Percentiles rank a stretch among this genome's conserved stretches.
Evolutionary conservation across 2,113 vertebrate genomes (phyloP).

Genomic region (Oncorhynchus nerka): DNA sequence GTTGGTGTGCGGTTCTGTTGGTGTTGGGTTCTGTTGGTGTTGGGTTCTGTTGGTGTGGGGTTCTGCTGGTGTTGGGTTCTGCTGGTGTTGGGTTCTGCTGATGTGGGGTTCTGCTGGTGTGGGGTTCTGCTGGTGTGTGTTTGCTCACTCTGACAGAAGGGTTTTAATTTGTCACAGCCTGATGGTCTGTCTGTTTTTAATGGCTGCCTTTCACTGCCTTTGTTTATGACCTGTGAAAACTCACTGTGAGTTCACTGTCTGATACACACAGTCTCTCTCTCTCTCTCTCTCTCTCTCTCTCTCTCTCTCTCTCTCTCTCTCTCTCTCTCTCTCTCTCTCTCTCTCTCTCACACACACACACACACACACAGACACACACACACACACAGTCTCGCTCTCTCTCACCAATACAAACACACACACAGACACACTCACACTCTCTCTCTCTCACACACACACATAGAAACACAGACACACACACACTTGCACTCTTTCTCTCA

Average conservation of each 20-base stretch:
- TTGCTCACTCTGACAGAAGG: not conserved
- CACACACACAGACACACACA: slow-evolving; percentile 10
- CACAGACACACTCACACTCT: too few relatives aligned
- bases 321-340: not conserved
- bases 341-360: not conserved
- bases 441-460: too few relatives aligned
- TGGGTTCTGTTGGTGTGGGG: accelerated
- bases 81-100: not conserved
- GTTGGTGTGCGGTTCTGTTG: too few relatives aligned
- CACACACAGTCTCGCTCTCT: not conserved
- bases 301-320: not conserved
- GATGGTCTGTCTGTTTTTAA: slow-evolving; percentile 10
- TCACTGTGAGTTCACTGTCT: not conserved
- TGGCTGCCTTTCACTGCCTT: slow-evolving; percentile 7
- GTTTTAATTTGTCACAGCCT: slow-evolving; percentile 26
- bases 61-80: too few relatives aligned
- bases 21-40: too few relatives aligned
- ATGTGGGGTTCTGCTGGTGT: not conserved
- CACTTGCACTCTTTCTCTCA: too few relatives aligned
- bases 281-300: not conserved
- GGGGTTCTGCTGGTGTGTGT: not conserved
- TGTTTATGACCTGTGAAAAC: slow-evolving; percentile 18
- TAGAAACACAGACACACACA: too few relatives aligned
- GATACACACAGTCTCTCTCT: slow-evolving; percentile 1
- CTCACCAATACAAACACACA: slow-evolving; percentile 2